Base-by-base conservation (phyloP, 1,140 invertebrate species). In the Pseudomyrmex dendroicus region DNA sequence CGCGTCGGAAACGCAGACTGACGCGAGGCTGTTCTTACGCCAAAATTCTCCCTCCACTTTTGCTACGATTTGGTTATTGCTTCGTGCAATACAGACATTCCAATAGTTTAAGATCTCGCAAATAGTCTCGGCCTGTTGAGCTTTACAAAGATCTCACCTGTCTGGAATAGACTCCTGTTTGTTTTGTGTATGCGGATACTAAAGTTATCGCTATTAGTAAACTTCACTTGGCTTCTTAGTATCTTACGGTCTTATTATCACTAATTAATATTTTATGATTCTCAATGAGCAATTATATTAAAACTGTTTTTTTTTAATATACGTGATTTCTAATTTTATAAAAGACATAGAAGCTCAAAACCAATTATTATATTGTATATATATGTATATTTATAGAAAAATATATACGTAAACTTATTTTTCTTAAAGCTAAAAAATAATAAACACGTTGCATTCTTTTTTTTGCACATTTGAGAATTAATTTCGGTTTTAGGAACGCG, bases 1-100 rank as follows among this genome's bases (percentile, higher is more conserved):
- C 61, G 82, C 70, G 76, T 83, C 84, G 59, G 70, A 86, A 67
- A 73, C 86, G 83, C 86, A 86, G 85, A 87, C 86, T 86, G 85
- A 82, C 66, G 54, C 66, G 61, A 84, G 61, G 10, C 84, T 86
- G 76, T 86, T 85, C 68, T 72, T 72, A 46, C 56, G 48, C 50
- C 61, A 50, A 22, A 50, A 56, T 59, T 56, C 56, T n/a, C 63
- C 52, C 62, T 52, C 52, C 64, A 22, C 56, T 50, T 22, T 50
- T 22, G 48, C 66, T 73, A 67, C 70, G 84, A 87, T 85, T 89
- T 86, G 73, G 61, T 83, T 82, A 85, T 83, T 83, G 82, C 82
- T 70, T 76, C 22, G 25, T 35, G 59, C 48, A 35, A 4, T 67
- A 25, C 13, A 35, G 50, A 44, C 76, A 80, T 73, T 74, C 84